Conservation (phyloP, 2,113 vertebrate genomes). For the Apeltes quadracus region DNA sequence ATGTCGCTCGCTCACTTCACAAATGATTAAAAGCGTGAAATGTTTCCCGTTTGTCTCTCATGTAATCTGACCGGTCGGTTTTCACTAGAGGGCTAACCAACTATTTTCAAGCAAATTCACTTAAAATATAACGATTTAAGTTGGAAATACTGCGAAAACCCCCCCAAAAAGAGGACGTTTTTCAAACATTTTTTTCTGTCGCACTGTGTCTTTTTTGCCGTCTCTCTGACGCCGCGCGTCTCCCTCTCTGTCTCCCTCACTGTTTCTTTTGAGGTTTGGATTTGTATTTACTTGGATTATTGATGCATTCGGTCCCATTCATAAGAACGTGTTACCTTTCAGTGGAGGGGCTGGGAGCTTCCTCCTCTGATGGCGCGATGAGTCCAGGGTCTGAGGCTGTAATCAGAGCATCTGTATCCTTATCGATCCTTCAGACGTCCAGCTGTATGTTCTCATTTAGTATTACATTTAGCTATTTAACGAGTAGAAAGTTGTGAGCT, state of each 20-base stretch:
- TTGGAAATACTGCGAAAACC: too few relatives aligned
- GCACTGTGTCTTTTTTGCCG: too few relatives aligned
- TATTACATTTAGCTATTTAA: neutral
- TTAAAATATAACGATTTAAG: too few relatives aligned
- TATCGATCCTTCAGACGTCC: neutral
- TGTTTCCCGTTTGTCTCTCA: neutral
- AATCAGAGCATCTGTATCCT: constrained; percentile 21
- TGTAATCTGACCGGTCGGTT: neutral
- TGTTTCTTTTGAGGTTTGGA: too few relatives aligned
- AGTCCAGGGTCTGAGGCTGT: constrained; percentile 93
- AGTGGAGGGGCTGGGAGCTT: constrained; percentile 93
- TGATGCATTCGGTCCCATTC: too few relatives aligned
- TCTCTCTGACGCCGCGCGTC: too few relatives aligned
- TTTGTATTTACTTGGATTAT: too few relatives aligned
- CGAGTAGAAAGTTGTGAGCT: neutral
- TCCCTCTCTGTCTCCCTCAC: too few relatives aligned
- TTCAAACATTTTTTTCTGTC: too few relatives aligned
- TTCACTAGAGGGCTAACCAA: too few relatives aligned
- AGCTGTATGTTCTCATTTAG: neutral
- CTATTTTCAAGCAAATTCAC: neutral
- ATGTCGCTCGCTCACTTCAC: neutral
- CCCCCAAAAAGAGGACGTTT: too few relatives aligned
- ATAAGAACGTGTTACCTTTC: constrained; percentile 79
- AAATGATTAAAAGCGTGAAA: too few relatives aligned
- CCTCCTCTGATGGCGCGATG: constrained; percentile 93